Evolutionary conservation across 2,888 invertebrate genomes (phyloP).

Genomic region (Ceriagrion tenellum): DNA sequence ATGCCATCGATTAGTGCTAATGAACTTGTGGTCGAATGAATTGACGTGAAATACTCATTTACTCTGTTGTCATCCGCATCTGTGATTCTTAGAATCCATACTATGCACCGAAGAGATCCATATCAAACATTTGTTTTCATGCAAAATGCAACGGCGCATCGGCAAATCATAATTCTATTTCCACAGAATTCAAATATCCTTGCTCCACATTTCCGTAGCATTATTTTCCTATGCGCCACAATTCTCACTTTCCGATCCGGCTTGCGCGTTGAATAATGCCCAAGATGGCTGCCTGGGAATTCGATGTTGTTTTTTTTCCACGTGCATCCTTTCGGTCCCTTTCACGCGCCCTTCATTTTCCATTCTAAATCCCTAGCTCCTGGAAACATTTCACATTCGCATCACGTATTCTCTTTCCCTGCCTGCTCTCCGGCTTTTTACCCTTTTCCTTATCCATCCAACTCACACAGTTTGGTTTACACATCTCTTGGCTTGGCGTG

Average conservation of each 20-base stretch:
- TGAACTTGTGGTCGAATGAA: too few relatives aligned
- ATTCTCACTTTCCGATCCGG: neutral
- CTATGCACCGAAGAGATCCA: too few relatives aligned
- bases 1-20: too few relatives aligned
- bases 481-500: neutral
- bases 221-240: neutral
- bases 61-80: too few relatives aligned
- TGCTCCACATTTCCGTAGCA: neutral
- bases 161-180: neutral
- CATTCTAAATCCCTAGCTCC: neutral
- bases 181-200: neutral
- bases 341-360: neutral
- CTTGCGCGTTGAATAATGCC: neutral
- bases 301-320: neutral
- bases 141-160: neutral
- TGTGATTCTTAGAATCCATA: too few relatives aligned
- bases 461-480: neutral
- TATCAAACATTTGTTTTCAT: too few relatives aligned
- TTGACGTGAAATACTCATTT: too few relatives aligned
- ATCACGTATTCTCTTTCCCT: neutral
- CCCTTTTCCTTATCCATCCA: neutral
- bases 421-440: neutral
- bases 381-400: conserved; percentile 1
- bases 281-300: neutral
- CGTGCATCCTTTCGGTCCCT: neutral